These are phyloP conservation scores for Pegea sp. DNA, from an alignment of 23 tunicate genomes.

Conservation along the genomic window DNA sequence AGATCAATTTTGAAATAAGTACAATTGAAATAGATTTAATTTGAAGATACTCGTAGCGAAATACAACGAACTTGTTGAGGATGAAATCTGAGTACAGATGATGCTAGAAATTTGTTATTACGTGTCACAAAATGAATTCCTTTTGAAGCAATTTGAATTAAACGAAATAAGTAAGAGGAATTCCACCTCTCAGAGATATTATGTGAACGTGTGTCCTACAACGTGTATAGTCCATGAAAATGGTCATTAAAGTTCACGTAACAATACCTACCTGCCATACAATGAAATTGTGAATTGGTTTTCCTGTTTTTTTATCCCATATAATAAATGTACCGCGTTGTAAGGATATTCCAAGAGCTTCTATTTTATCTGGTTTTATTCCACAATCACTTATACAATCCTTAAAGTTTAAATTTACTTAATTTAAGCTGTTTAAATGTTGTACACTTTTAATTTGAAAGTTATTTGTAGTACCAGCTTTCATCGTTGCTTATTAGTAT, in stretches of 20 bases:
- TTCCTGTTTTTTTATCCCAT: constrained; percentile 67
- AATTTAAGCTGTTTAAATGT: too few relatives aligned
- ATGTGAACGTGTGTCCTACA: constrained; percentile 50
- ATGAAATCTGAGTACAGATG: constrained; percentile 51
- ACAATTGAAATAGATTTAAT: too few relatives aligned
- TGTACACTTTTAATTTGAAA: too few relatives aligned
- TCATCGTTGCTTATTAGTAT: too few relatives aligned
- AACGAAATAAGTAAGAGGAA: constrained; percentile 30
- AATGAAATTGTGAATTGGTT: constrained; percentile 58
- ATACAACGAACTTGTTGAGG: constrained; percentile 48
- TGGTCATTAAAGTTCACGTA: background rate
- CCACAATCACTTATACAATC: constrained; percentile 1
- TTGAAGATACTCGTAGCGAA: too few relatives aligned
- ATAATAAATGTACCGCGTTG: constrained; percentile 58
- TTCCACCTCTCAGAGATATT: constrained; percentile 34
- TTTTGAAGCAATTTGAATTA: constrained; percentile 16
- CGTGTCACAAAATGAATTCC: constrained; percentile 46
- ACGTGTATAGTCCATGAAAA: background rate
- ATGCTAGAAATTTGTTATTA: constrained; percentile 39
- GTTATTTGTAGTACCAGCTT: too few relatives aligned
- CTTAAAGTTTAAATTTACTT: too few relatives aligned
- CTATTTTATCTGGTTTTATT: constrained; percentile 24
- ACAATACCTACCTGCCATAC: constrained; percentile 74
- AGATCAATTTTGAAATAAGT: too few relatives aligned
- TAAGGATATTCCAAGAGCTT: constrained; percentile 64